Evolutionary conservation across 2,797 vertebrate species (phyloP).

Genomic region (Chelmon rostratus): DNA sequence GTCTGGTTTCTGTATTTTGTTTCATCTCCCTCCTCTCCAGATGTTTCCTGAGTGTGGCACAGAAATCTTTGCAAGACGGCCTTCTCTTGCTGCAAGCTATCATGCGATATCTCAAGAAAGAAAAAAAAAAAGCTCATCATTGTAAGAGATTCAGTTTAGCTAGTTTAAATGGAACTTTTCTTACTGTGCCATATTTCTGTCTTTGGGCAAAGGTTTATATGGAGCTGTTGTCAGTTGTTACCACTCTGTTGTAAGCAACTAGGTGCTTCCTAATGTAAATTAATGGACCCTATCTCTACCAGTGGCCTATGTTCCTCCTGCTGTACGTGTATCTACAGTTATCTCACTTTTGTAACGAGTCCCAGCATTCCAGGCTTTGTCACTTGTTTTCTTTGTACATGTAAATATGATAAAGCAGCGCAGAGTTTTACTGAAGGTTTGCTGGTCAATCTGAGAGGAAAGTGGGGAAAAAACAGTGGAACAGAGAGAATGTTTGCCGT

Average conservation of each 20-base stretch:
- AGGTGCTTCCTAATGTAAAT: conserved; percentile 95
- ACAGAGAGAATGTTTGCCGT: conserved; percentile 60
- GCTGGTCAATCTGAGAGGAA: conserved; percentile 79
- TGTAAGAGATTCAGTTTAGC: conserved; percentile 86
- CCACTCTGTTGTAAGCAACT: conserved; percentile 94
- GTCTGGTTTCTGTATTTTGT: conserved; percentile 62
- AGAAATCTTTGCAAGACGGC: conserved; percentile 68
- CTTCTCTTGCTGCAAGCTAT: conserved; percentile 89
- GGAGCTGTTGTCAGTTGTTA: conserved; percentile 95
- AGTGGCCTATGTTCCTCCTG: conserved; percentile 94
- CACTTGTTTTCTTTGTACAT: conserved; percentile 86
- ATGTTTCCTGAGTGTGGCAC: conserved; percentile 86
- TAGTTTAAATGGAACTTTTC: conserved; percentile 90
- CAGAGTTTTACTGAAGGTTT: conserved; percentile 88
- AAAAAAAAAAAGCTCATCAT: conserved; percentile 61
- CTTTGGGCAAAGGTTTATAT: conserved; percentile 94
- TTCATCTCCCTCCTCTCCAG: conserved; percentile 73
- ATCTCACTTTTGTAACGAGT: conserved; percentile 92
- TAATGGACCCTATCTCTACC: conserved; percentile 92
- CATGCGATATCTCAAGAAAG: conserved; percentile 66
- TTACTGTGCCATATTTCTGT: conserved; percentile 92
- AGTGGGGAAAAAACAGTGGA: conserved; percentile 59
- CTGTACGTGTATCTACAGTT: conserved; percentile 92
- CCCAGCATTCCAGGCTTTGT: conserved; percentile 94
- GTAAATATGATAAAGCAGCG: conserved; percentile 91